Percentiles rank a stretch among this genome's conserved stretches.
Conservation (phyloP, 2,888 invertebrate species). For the Agrochola lota region DNA sequence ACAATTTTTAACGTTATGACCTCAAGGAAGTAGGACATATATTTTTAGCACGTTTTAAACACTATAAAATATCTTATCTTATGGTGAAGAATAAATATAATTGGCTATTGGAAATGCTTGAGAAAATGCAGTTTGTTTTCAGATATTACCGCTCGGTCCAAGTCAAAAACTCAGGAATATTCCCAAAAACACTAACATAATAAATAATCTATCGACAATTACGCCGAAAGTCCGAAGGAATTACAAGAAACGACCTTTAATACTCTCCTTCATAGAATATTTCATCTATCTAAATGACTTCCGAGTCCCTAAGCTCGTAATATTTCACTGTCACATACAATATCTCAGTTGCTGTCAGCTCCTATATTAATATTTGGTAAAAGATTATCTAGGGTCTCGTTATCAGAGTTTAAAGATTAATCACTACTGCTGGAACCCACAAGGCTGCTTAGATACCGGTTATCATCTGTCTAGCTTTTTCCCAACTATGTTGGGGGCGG, state of each 20-base stretch:
- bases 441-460: background rate
- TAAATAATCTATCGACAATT: background rate
- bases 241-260: constrained; percentile 28
- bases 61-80: background rate
- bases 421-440: constrained; percentile 1
- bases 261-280: constrained; percentile 14
- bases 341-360: constrained; percentile 56
- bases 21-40: constrained; percentile 10
- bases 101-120: background rate
- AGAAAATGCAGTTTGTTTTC: background rate
- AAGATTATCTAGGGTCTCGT: constrained; percentile 54
- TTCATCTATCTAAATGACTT: constrained; percentile 33
- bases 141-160: background rate
- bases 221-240: constrained; percentile 9
- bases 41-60: constrained; percentile 27
- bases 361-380: constrained; percentile 61
- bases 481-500: background rate
- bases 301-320: constrained; percentile 56
- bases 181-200: background rate
- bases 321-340: constrained; percentile 67
- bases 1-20: constrained; percentile 29
- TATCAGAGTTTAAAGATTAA: constrained; percentile 54
- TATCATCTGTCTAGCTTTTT: background rate
- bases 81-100: background rate
- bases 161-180: background rate